Base-by-base conservation (phyloP, 2,113 vertebrate species). In the Leptocoma aspasia region DNA sequence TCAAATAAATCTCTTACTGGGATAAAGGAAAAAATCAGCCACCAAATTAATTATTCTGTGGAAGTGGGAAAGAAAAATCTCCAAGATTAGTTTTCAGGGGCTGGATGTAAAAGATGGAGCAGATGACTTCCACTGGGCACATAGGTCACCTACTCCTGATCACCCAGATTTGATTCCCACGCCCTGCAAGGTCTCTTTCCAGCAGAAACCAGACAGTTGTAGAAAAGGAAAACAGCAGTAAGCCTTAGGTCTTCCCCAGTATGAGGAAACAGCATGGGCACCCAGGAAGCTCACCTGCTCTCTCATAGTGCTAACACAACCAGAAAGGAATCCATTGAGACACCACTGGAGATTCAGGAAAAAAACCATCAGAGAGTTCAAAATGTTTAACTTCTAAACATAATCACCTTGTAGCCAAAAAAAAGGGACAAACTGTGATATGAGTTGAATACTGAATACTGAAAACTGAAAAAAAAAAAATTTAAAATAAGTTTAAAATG, bases 401-500 rank as follows among this genome's bases (percentile, higher is more conserved):
- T 24, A 47, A 83, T 13, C 7, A 44, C 41, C 15, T 49, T 53
- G 19, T 20, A 52, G 13, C 5, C 19, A 35, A 27, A 37, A 26
- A 33, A 31, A 64, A 39, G 30, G 0, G 5, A 54, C 4, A 50
- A 52, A 76, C 6, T 30, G 45, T 19, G 0, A 37, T 37, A 35
- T 2, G 6, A 86, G 24, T 54, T 7, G 2, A 11, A 21, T 28
- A 39, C n/a, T n/a, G n/a, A n/a, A n/a, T n/a, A n/a, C n/a, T n/a
- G 24, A 64, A 77, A 59, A 61, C 7, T 14, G 2, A 66, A 80
- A 44, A 87, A 26, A 79, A 49, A 57, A 33, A 35, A 9, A 2
- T 7, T 19, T 19, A 57, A 33, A 68, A 28, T 21, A 80, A 37
- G 8, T 24, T 72, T 42, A 42, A 77, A 83, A 89, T 41, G 39